Conservation (phyloP, 2,888 invertebrate species). For the Nematopogon swammerdamellus region DNA sequence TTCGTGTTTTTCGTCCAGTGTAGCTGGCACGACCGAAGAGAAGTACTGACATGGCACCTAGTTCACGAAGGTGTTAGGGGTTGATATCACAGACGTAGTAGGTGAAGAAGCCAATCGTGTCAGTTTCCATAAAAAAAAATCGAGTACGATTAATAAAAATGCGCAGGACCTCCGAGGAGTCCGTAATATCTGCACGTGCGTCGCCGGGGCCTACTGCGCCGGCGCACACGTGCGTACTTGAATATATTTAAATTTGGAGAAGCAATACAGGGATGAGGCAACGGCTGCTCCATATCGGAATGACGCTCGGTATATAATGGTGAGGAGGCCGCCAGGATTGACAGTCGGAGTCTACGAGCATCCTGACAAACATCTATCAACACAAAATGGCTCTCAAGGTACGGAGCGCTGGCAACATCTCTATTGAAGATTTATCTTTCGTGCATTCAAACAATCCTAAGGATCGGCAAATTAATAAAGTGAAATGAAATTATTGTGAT, state of each 20-base stretch:
- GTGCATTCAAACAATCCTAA: no score
- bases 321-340: constrained; percentile 30
- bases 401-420: constrained; percentile 23
- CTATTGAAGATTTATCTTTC: no score
- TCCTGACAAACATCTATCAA: constrained; percentile 33
- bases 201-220: constrained; percentile 23
- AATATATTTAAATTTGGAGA: constrained; percentile 57
- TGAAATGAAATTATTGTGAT: constrained; percentile 15
- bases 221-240: constrained; percentile 53
- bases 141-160: no score
- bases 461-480: no score
- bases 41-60: no score
- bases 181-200: constrained; percentile 8
- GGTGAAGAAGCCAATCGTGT: no score
- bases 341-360: constrained; percentile 42
- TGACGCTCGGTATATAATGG: constrained; percentile 44
- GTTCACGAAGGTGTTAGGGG: no score
- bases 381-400: constrained; percentile 48
- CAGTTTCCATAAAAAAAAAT: no score
- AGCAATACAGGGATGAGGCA: constrained; percentile 46
- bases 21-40: no score
- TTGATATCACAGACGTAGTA: no score
- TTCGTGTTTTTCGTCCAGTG: no score
- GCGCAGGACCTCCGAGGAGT: no score
- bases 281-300: constrained; percentile 18